Evolutionary conservation across 2,113 vertebrate genomes (phyloP), one percentile per base, ranked within the genome.

Genomic region (Lophura nycthemera): DNA sequence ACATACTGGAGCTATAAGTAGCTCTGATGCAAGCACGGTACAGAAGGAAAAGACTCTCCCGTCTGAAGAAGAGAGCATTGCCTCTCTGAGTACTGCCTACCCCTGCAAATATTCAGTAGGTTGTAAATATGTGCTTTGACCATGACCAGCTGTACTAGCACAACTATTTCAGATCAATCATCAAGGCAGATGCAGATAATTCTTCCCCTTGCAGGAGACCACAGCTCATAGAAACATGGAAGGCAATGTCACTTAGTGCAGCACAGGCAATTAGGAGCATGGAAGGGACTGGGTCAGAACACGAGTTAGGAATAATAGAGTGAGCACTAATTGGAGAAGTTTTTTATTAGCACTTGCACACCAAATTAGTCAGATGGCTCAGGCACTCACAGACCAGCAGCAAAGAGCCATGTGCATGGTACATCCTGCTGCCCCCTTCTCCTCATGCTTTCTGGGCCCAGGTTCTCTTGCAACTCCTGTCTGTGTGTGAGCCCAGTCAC

Each of bases 291-390:
- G 77, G 96, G 95, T 98, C 97, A 97, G 95, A 96, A 96, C 71
- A 77, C 87, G 67, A 97, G 94, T 98, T 96, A 97, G 96, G 93
- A 96, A 96, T 95, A 97, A 97, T 83, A 94, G 69, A 96, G 85
- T 45, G 64, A 87, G 80, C 56, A 78, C 91, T 98, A 97, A 97
- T 96, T 95, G 91, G 89, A 95, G 92, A 88, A 95, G 93, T 92
- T 94, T 97, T 97, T 97, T 95, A 97, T 96, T 97, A 95, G 92
- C 63, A 48, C 70, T 93, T 97, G 85, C 73, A 91, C 71, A 95
- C 97, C 96, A 97, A 97, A 97, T 97, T 97, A 98, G 93, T 95
- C 92, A 96, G 95, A 94, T 81, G 86, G 93, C 89, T 93, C 20
- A 45, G 29, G 94, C 92, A 66, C 89, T 93, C 78, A 69, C 6